These are phyloP conservation scores for Neodiprion virginianus DNA, from an alignment of 1,140 invertebrate species.

Conservation along the genomic window DNA sequence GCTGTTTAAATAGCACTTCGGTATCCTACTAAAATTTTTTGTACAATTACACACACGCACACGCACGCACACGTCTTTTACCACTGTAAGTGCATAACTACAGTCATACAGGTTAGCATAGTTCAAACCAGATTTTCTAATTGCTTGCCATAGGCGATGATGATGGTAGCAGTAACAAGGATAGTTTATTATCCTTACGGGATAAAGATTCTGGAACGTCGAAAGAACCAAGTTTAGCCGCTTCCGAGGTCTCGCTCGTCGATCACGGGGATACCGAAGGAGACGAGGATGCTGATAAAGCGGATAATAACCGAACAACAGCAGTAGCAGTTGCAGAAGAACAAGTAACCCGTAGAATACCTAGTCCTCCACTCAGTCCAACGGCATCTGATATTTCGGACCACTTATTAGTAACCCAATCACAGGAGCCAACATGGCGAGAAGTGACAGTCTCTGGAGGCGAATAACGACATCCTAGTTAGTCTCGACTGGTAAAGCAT, in stretches of 20 bases:
- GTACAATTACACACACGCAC: too few species aligned
- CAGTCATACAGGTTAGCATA: too few species aligned
- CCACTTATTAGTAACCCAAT: conserved; percentile 45
- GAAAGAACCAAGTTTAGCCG: conserved; percentile 46
- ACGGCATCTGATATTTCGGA: conserved; percentile 49
- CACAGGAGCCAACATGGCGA: conserved; percentile 53
- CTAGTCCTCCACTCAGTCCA: conserved; percentile 52
- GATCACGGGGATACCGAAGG: conserved; percentile 40
- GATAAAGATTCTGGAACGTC: conserved; percentile 47
- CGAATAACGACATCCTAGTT: conserved; percentile 44
- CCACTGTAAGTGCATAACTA: too few species aligned
- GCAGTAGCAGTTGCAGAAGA: conserved; percentile 12
- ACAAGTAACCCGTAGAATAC: conserved; percentile 41
- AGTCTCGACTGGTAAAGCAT: not conserved
- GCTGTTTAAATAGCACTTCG: too few species aligned
- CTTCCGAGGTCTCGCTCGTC: conserved; percentile 45
- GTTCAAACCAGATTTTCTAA: too few species aligned
- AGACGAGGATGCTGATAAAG: conserved; percentile 28
- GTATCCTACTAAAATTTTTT: too few species aligned
- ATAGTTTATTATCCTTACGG: conserved; percentile 50
- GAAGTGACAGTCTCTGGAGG: conserved; percentile 62
- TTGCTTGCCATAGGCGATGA: conserved; percentile 43
- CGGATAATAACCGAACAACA: too few species aligned
- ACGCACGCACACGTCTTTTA: too few species aligned
- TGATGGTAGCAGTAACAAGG: conserved; percentile 47